Conservation (phyloP, 1,140 invertebrate species). For the Drosophila kanapiae region DNA sequence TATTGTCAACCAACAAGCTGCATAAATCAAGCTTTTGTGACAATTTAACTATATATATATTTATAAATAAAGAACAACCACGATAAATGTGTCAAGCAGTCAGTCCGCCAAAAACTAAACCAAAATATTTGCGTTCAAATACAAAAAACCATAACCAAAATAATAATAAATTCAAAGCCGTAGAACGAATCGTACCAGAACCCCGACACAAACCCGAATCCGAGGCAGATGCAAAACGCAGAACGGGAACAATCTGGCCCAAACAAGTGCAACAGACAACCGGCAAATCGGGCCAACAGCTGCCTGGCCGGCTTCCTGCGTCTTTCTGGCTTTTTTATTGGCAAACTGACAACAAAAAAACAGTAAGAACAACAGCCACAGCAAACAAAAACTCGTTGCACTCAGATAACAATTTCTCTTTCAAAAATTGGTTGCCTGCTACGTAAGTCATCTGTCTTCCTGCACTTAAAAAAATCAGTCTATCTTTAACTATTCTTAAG, state of each 20-base stretch:
- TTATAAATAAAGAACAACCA: too few relatives aligned
- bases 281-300: slow-evolving; percentile 54
- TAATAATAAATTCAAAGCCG: slow-evolving; percentile 21
- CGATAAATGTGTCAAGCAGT: slow-evolving; percentile 7
- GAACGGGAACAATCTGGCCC: slow-evolving; percentile 38
- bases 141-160: slow-evolving; percentile 48
- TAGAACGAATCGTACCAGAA: slow-evolving; percentile 34
- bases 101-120: background rate
- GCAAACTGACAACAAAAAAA: slow-evolving; percentile 26
- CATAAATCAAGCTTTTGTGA: slow-evolving; percentile 39
- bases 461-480: slow-evolving; percentile 10
- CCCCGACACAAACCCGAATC: slow-evolving; percentile 26
- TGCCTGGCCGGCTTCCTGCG: slow-evolving; percentile 7
- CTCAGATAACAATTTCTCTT: slow-evolving; percentile 29
- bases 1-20: slow-evolving; percentile 6
- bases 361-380: slow-evolving; percentile 20
- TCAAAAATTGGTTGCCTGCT: slow-evolving; percentile 7
- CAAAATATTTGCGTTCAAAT: slow-evolving; percentile 57
- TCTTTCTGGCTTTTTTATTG: slow-evolving; percentile 24
- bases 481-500: background rate
- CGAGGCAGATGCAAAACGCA: slow-evolving; percentile 43
- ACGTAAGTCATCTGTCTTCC: slow-evolving; percentile 16
- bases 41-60: slow-evolving; percentile 20
- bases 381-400: slow-evolving; percentile 59
- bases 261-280: slow-evolving; percentile 71